These are phyloP conservation scores for Leptopilina boulardi DNA, from an alignment of 1,140 invertebrate species.

Conservation along the genomic window DNA sequence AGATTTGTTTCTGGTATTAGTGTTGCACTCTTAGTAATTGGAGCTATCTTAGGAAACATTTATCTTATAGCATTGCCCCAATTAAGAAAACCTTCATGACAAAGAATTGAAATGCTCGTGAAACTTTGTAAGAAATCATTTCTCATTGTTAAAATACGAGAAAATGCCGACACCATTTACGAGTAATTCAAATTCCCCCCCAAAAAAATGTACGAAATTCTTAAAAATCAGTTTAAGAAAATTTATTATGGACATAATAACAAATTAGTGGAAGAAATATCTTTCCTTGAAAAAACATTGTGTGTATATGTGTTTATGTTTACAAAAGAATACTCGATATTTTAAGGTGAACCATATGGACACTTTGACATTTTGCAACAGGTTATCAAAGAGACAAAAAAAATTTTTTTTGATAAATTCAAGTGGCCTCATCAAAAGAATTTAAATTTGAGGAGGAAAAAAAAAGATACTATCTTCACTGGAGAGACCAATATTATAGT, in stretches of 20 bases:
- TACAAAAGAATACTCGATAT: neutral
- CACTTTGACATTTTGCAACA: neutral
- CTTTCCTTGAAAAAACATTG: neutral
- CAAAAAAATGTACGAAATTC: neutral
- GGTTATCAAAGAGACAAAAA: neutral
- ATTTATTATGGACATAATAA: neutral
- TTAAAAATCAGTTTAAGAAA: neutral
- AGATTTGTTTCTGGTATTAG: constrained; percentile 69
- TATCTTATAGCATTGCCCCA: constrained; percentile 72
- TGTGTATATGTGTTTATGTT: neutral
- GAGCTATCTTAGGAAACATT: constrained; percentile 71
- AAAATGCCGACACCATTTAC: constrained; percentile 69
- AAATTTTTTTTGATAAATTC: neutral
- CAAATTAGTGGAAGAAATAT: neutral
- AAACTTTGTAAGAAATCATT: constrained; percentile 71
- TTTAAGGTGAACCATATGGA: neutral
- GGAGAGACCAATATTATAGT: neutral
- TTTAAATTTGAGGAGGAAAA: neutral
- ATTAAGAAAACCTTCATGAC: constrained; percentile 69
- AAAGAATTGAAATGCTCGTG: constrained; percentile 70
- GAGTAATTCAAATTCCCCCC: constrained; percentile 63
- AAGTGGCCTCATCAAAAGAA: neutral
- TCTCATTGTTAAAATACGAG: constrained; percentile 71
- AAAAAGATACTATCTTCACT: neutral
- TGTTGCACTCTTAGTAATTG: constrained; percentile 67